Evolutionary conservation across 2,888 invertebrate species (phyloP), one percentile per base, ranked within the genome.

Genomic region (Clostera curtula): DNA sequence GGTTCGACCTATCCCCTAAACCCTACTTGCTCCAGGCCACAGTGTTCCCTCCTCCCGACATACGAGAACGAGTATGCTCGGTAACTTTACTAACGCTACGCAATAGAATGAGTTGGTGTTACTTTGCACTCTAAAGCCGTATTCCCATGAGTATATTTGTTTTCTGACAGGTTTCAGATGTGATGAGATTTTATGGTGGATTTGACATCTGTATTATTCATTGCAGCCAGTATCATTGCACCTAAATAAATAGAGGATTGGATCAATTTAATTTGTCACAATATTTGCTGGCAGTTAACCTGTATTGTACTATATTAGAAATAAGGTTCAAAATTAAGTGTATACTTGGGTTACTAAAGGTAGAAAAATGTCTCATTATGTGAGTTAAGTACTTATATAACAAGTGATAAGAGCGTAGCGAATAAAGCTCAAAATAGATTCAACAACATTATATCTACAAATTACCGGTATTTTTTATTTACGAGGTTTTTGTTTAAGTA

Each of bases 171-270:
- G 66, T 65, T 65, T 62, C 55, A 9, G 2, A n/a, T 25, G 36
- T 48, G 44, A 49, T 36, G 40, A 37, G 34, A 49, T 51, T 46
- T 62, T 65, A 50, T 49, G 49, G 44, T 42, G 47, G 58, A 70
- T 69, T 69, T 43, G 61, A 60, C 65, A 35, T 27, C 20, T 22
- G 33, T 29, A 60, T 53, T 38, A 51, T 47, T 40, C 33, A 45
- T 53, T 34, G 17, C 24, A 12, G 49, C 56, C 47, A 48, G 49
- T 64, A 69, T 70, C 69, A 64, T 44, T 71, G 65, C 71, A 72
- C 71, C 73, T 74, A 74, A 74, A 59, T 60, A 69, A 74, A 73
- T 65, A 55, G n/a, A 18, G 12, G 11, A 18, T 13, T 3, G 5
- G 4, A 6, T n/a, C 4, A 24, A 8, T 31, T 19, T 25, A 5